phyloP scores from a whole-genome alignment of 2,797 vertebrate genomes.

The Uromys caudimaculatus region DNA sequence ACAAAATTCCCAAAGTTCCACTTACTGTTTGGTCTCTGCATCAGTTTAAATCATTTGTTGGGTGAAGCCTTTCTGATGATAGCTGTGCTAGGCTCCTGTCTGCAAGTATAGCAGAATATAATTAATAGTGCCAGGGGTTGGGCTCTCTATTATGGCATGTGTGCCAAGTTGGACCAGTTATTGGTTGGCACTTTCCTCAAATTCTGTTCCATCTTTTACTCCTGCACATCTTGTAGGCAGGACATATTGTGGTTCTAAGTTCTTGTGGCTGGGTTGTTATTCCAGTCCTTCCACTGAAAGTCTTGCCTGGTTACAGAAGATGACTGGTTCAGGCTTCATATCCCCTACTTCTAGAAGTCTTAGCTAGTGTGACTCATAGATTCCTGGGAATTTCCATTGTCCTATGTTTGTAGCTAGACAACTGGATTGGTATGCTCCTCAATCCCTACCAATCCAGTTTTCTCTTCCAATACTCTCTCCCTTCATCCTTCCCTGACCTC shows the following conservation, averaged over 20 bases:
- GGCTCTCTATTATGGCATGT: background rate
- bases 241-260: background rate
- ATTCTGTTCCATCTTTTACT: background rate
- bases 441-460: background rate
- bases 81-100: background rate
- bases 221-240: background rate
- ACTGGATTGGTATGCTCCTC: background rate
- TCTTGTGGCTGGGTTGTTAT: background rate
- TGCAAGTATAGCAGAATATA: background rate
- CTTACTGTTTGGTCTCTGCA: background rate
- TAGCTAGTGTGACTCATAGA: background rate
- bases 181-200: background rate
- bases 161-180: background rate
- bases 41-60: background rate
- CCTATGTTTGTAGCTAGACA: background rate
- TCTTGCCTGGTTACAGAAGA: background rate
- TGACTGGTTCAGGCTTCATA: background rate
- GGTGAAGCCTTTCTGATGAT: background rate
- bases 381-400: background rate
- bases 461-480: background rate
- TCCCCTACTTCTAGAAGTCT: background rate
- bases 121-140: background rate
- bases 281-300: background rate
- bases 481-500: background rate
- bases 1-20: background rate